Evolutionary conservation across 2,113 vertebrate genomes (phyloP).

Genomic region (Oreochromis aureus): DNA sequence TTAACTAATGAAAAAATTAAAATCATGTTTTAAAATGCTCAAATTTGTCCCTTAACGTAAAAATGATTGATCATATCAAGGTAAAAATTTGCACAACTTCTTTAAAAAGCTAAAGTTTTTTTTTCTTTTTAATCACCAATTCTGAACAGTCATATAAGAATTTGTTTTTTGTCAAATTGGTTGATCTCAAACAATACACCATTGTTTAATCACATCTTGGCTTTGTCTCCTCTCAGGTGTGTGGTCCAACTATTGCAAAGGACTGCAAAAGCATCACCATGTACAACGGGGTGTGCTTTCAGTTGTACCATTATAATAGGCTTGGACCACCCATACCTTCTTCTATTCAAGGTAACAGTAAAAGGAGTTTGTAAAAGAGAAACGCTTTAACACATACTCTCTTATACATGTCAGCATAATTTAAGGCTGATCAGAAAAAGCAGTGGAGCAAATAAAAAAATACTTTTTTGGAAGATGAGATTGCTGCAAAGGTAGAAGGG

Average conservation of each 20-base stretch:
- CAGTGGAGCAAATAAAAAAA: background rate
- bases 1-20: rapidly evolving
- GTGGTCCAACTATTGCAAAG: too few species aligned
- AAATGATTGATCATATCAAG: background rate
- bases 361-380: background rate
- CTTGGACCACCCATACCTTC: background rate
- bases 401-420: background rate
- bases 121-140: rapidly evolving
- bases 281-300: too few species aligned
- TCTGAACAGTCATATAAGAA: background rate
- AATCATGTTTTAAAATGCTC: background rate
- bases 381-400: background rate
- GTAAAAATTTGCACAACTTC: background rate
- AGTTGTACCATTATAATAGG: background rate
- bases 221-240: too few species aligned
- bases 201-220: background rate
- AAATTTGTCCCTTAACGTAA: background rate
- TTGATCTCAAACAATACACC: background rate
- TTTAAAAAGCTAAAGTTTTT: background rate
- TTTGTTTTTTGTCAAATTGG: background rate
- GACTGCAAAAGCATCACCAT: too few species aligned
- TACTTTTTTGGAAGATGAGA: background rate
- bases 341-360: background rate
- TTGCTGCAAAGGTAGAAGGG: background rate
- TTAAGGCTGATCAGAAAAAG: background rate